Percentiles rank a stretch among this genome's conserved stretches.
Evolutionary conservation across 2,113 vertebrate species (phyloP).

Genomic region (Boleophthalmus pectinirostris): DNA sequence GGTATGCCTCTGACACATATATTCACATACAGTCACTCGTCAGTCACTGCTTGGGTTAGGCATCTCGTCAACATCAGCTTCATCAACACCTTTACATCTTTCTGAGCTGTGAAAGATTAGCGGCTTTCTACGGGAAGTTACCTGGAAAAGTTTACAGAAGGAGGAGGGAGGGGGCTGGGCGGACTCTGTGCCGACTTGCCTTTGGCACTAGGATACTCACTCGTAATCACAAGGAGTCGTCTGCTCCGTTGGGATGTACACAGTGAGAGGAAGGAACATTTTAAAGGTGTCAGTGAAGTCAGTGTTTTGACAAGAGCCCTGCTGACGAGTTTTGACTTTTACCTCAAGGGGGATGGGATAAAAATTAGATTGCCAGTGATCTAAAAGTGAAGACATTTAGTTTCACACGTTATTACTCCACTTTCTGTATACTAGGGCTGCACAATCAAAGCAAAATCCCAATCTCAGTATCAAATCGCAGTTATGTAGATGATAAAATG

Average conservation of each 20-base stretch:
- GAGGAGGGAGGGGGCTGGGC: not conserved
- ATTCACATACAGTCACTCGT: not conserved
- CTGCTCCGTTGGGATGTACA: conserved; percentile 49
- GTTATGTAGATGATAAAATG: no score
- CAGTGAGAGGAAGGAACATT: conserved; percentile 27
- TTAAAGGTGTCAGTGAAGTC: conserved; percentile 56
- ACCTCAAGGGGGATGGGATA: conserved; percentile 44
- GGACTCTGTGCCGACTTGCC: conserved; percentile 51
- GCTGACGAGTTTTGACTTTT: conserved; percentile 41
- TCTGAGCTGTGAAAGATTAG: conserved; percentile 38
- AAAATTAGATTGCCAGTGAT: conserved; percentile 68
- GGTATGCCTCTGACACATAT: conserved; percentile 56
- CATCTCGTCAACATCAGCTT: conserved; percentile 10
- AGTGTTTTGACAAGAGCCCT: conserved; percentile 59
- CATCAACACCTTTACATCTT: conserved; percentile 25
- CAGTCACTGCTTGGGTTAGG: conserved; percentile 11
- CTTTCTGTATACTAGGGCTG: no score
- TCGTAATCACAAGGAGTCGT: conserved; percentile 37
- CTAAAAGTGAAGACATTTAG: conserved; percentile 43
- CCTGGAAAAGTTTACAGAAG: conserved; percentile 10
- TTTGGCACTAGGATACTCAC: conserved; percentile 43
- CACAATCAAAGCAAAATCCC: no score
- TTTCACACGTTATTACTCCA: no score
- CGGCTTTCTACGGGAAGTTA: conserved; percentile 28
- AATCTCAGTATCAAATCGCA: no score